Percentiles rank a stretch among this genome's conserved stretches.
phyloP scores from a whole-genome alignment of 2,888 invertebrate species.

The Iselma pallidipennis region DNA sequence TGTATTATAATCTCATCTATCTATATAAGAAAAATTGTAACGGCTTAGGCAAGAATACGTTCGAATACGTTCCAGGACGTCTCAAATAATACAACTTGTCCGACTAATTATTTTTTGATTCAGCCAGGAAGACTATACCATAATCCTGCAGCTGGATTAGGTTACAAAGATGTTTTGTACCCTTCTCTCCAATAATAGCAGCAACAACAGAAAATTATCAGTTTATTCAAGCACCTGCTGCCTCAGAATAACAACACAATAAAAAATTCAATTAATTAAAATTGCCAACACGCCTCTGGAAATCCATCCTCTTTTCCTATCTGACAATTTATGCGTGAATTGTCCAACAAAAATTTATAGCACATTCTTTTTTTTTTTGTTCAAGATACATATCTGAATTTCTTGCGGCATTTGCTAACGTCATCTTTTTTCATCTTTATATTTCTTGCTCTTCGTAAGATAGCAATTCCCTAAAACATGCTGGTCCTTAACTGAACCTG shows the following conservation, averaged over 20 bases:
- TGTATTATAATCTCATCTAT: constrained; percentile 43
- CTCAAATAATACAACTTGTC: constrained; percentile 13
- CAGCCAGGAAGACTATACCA: constrained; percentile 17
- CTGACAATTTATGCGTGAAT: background rate
- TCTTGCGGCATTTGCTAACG: background rate
- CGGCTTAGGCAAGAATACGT: constrained; percentile 8
- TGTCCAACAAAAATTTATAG: background rate
- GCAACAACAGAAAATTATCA: background rate
- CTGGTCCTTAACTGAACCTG: background rate
- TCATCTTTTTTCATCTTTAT: background rate
- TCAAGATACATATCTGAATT: background rate
- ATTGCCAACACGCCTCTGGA: background rate
- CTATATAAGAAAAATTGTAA: constrained; percentile 34
- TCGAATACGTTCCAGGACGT: background rate
- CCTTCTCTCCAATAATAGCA: background rate
- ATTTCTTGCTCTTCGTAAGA: background rate
- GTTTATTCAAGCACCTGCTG: background rate
- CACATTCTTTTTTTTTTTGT: background rate
- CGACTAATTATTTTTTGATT: constrained; percentile 37
- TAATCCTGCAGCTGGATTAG: constrained; percentile 19
- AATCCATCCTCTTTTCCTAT: background rate
- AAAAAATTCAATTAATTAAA: background rate
- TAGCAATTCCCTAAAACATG: background rate
- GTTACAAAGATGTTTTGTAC: background rate
- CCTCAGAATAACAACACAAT: background rate